Conservation (phyloP, 2,113 vertebrate genomes). For the Engraulis encrasicolus region DNA sequence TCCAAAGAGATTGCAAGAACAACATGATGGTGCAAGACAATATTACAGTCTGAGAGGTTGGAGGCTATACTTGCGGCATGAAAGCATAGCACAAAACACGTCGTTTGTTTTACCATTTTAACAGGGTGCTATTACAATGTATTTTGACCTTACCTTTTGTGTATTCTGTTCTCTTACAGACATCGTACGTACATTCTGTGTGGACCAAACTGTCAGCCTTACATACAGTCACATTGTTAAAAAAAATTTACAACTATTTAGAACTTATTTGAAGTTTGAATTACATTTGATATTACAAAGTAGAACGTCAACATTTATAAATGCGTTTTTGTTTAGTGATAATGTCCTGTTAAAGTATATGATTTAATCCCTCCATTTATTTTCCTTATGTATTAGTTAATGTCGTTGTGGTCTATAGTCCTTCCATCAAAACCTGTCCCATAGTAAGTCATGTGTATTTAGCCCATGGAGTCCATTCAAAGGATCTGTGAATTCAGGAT, state of each 20-base stretch:
- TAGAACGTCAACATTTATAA: conserved; percentile 64
- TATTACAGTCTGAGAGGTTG: neutral
- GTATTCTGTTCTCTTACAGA: conserved; percentile 64
- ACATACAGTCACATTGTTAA: conserved; percentile 39
- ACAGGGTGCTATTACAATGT: conserved; percentile 70
- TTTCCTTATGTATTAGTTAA: conserved; percentile 32
- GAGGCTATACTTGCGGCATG: conserved; percentile 18
- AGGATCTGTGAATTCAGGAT: neutral
- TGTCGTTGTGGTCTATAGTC: neutral
- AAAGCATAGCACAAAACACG: conserved; percentile 47
- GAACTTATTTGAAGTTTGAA: conserved; percentile 55
- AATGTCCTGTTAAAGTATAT: conserved; percentile 57
- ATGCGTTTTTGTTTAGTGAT: conserved; percentile 56
- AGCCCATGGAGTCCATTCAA: neutral
- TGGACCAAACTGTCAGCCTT: conserved; percentile 67
- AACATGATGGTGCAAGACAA: neutral
- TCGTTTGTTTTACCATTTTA: conserved; percentile 43
- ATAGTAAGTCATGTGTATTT: conserved; percentile 18
- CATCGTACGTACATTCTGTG: conserved; percentile 50
- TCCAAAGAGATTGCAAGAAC: conserved; percentile 8
- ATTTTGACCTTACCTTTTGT: conserved; percentile 56
- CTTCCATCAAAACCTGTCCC: neutral
- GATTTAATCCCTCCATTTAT: conserved; percentile 52
- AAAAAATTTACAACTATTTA: conserved; percentile 48
- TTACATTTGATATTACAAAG: conserved; percentile 43